A percentile compares a stretch with the other conserved stretches of the same genome.
Evolutionary conservation across 2,888 invertebrate genomes (phyloP).

Genomic region (Tiliacea citrago): DNA sequence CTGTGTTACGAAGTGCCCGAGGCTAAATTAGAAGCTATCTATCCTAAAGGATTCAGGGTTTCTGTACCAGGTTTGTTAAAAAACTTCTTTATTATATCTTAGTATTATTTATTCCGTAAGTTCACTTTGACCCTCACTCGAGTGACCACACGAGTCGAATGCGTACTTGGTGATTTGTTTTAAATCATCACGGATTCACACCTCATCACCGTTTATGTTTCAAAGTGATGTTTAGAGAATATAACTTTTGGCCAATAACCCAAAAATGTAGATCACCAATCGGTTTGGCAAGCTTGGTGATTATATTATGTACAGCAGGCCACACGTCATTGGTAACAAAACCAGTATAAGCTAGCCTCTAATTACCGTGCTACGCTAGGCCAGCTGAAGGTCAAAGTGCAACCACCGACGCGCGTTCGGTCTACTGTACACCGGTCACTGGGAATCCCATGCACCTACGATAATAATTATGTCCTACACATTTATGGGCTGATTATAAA

Average conservation of each 20-base stretch:
- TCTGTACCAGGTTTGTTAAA: slow-evolving; percentile 90
- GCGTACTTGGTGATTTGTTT: no score
- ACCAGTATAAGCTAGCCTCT: background rate
- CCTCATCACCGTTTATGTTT: background rate
- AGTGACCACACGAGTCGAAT: background rate
- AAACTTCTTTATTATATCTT: background rate
- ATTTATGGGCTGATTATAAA: background rate
- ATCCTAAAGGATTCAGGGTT: slow-evolving; percentile 91
- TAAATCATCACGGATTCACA: background rate
- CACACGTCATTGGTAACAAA: background rate
- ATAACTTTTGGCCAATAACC: background rate
- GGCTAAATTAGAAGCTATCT: slow-evolving; percentile 90
- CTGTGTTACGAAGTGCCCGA: slow-evolving; percentile 83
- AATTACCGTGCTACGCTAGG: background rate
- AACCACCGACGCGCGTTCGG: background rate
- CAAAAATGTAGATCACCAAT: background rate
- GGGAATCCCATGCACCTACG: background rate
- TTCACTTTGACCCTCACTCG: background rate
- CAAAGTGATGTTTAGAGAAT: background rate
- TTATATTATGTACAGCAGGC: background rate
- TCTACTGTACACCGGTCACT: background rate
- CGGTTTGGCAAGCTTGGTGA: background rate
- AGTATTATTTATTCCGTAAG: background rate
- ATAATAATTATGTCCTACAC: background rate
- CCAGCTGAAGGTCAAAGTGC: background rate